Evolutionary conservation across 2,888 invertebrate species (phyloP), one percentile per base, ranked within the genome.

Genomic region (Barypeithes pellucidus): DNA sequence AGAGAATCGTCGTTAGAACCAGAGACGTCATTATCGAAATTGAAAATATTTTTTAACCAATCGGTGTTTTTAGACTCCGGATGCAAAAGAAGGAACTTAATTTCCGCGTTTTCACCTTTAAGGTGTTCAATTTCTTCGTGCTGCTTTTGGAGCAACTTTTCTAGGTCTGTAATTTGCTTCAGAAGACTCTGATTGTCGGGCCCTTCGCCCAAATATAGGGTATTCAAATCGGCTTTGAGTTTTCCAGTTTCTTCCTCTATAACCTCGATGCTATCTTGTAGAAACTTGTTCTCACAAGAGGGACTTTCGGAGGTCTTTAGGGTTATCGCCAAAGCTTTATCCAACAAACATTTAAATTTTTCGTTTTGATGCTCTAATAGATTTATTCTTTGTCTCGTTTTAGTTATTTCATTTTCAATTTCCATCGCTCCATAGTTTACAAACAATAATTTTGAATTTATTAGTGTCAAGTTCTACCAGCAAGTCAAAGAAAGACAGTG

Each of bases 361-460:
- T 59, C 75, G 52, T 79, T 81, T 62, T 81, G 81, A 9, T 60
- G 76, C 67, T 78, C 76, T 33, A 81, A 62, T 63, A 77, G 66
- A 11, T 54, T 54, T 14, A 80, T 73, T 7, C 79, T 74, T 47
- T 74, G 73, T 47, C 68, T 75, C n/a, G 78, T 77, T 73, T 76
- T 78, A 52, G 72, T 69, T 74, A 79, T 78, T 75, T 79, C 79
- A 76, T 79, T 77, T 74, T 79, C 77, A 77, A 79, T 79, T 77
- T 78, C 77, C 79, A 80, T 80, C 18, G 39, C 54, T 33, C 50
- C 52, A 54, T 62, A 66, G 41, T 71, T 45, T 45, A 16, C 11
- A 11, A 12, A 59, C 67, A 36, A 57, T 45, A 71, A 65, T 65
- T 71, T 65, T 14, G 57, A 18, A 9, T 33, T 47, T 24, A 36